These are phyloP conservation scores for Clupea harengus DNA, from an alignment of 2,113 vertebrate genomes.

Conservation along the genomic window DNA sequence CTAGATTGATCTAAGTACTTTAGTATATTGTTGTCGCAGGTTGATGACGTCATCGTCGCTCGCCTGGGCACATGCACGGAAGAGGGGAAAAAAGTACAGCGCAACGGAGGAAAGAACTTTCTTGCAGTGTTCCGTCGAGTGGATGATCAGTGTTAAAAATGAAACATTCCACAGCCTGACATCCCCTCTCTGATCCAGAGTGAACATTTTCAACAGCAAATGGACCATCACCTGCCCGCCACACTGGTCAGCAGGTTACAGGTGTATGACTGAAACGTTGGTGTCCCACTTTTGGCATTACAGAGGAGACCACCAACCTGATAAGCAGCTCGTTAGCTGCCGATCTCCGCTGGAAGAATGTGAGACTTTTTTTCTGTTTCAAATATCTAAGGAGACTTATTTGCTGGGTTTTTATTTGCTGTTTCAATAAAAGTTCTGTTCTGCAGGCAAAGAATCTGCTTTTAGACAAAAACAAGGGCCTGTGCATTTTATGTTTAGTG, in stretches of 20 bases:
- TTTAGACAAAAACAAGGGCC: not conserved
- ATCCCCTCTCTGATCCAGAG: not conserved
- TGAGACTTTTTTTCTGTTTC: not conserved
- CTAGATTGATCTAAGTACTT: not conserved
- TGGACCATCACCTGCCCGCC: not conserved
- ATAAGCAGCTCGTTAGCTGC: not conserved
- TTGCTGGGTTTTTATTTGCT: too few relatives aligned
- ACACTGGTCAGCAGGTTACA: not conserved
- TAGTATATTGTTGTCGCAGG: conserved; percentile 58
- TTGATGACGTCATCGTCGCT: conserved; percentile 73
- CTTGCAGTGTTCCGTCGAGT: conserved; percentile 82
- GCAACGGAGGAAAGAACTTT: conserved; percentile 83
- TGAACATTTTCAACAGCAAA: not conserved
- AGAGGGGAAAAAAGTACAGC: conserved; percentile 88
- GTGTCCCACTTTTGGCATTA: not conserved
- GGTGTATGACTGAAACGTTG: not conserved
- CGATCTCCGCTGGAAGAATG: not conserved
- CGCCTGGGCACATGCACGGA: conserved; percentile 84
- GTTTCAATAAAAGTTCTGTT: not conserved
- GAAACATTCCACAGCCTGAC: not conserved
- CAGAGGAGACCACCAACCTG: not conserved
- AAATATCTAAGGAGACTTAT: not conserved
- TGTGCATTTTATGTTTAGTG: not conserved
- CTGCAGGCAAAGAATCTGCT: not conserved
- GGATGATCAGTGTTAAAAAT: conserved; percentile 53